Base-by-base conservation (phyloP, 2,888 invertebrate species). In the Drosophila niveifrons region DNA sequence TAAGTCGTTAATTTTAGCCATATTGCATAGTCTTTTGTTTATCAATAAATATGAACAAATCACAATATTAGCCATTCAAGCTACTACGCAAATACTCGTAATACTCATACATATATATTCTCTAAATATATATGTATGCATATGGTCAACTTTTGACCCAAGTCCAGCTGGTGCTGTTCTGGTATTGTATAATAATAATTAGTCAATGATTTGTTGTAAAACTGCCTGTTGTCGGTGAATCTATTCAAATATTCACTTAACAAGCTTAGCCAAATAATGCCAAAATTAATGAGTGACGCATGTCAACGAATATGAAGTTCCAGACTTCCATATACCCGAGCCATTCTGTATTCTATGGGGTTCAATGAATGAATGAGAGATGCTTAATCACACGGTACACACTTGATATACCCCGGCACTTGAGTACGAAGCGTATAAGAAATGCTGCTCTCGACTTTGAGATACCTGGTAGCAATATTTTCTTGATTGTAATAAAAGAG, bases 181-280 rank as follows among this genome's bases (percentile, higher is more conserved):
- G 59, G 15, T 47, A 65, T 59, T 41, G 39, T 68, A 70, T 70
- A 71, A 74, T 66, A 65, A 59, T 68, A 78, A 81, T 70, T 78
- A 62, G 64, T 34, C 52, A 74, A 52, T 78, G 70, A 78, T 81
- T 74, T 78, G 82, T 78, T 73, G 78, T 70, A 78, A 73, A 66
- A 48, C 74, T 46, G 48, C 65, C 48, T 28, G 39, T 66, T 34
- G 48, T 47, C 53, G 44, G 48, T 47, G 53, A 79, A 64, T 79
- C 75, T 79, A 79, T 79, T 70, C 76, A 65, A 80, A 78, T 81
- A 59, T 75, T 43, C 29, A 46, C 63, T 63, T 78, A 78, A 81
- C 79, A 57, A 78, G 62, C 78, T 72, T 56, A 52, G 8, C 47
- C 62, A 62, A 78, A 75, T 62, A 73, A 59, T 66, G 47, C 66